Base-by-base conservation (phyloP, 2,797 vertebrate genomes). In the Chaenodraco wilsoni region DNA sequence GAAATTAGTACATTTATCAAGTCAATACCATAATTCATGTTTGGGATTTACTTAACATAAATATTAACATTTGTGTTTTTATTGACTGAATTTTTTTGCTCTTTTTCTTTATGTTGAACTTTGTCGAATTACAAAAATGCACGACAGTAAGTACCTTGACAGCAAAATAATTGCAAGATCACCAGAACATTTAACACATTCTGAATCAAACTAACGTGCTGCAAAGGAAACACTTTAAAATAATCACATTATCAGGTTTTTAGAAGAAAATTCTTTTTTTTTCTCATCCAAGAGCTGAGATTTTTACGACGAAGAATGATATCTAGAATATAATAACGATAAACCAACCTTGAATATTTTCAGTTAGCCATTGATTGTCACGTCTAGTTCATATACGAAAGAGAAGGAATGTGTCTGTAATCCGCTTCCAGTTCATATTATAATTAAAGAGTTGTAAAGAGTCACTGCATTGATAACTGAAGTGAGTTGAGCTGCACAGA, bases 161-260 rank as follows among this genome's bases (percentile, higher is more conserved):
- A 58, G 79, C 68, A 59, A 85, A 87, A 69, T 67, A 76, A 76
- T 23, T 65, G 56, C 77, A 83, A 87, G 68, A 79, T 87, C 69
- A 91, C 81, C 75, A 69, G 57, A 82, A 78, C 78, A 71, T 78
- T 44, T 33, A 76, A 87, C 55, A 76, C 15, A 74, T 65, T 88
- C 44, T 76, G 67, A 88, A 69, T 83, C 51, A 69, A 69, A 84
- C 51, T 56, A 57, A 74, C 65, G 69, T 88, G 78, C 86, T 78
- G 82, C 65, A 78, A 68, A 65, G 5, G 78, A 85, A 72, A 9
- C 59, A 73, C 19, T 46, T 59, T 5, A 69, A 72, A 72, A 51
- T 54, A 56, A 62, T 62, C 27, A 44, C 33, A 77, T 59, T 49
- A 54, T 69, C 55, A 41, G 31, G 11, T 37, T 37, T 37, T 37